Conservation (phyloP, 2,888 invertebrate species). For the Noctua janthe region DNA sequence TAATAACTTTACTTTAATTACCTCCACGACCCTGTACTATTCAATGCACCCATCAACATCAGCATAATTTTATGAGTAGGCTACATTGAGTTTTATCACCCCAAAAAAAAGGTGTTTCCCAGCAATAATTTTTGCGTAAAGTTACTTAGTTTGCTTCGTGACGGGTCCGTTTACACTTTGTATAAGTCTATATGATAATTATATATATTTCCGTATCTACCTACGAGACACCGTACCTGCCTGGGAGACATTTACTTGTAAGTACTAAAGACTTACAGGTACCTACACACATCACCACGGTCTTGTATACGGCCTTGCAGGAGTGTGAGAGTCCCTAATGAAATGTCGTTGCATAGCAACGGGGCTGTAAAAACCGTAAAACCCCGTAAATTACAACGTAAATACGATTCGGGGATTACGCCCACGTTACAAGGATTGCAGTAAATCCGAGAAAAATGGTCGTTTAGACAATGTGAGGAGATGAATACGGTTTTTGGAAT, state of each 20-base stretch:
- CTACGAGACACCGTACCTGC: no score
- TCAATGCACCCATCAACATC: no score
- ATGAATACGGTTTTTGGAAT: conserved; percentile 20
- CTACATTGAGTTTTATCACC: no score
- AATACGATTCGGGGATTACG: conserved; percentile 73
- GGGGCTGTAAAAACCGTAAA: conserved; percentile 72
- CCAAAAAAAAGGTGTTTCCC: no score
- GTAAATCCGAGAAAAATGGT: conserved; percentile 65
- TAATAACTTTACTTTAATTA: no score
- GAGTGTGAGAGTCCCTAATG: conserved; percentile 57
- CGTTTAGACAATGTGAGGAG: conserved; percentile 44
- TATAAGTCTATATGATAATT: no score
- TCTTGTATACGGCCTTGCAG: conserved; percentile 24
- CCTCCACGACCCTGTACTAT: no score
- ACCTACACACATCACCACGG: neutral
- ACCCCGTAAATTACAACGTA: conserved; percentile 73
- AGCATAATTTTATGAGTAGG: no score
- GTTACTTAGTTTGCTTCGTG: no score
- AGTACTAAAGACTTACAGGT: neutral
- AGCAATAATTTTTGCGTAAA: no score
- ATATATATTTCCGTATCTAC: neutral
- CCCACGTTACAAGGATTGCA: conserved; percentile 65
- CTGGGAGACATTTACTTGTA: neutral
- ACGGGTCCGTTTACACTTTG: no score
- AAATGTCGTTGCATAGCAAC: conserved; percentile 73